A percentile compares a stretch with the other conserved stretches of the same genome.
Evolutionary conservation across 2,888 invertebrate genomes (phyloP).

Genomic region (Axea sp.): DNA sequence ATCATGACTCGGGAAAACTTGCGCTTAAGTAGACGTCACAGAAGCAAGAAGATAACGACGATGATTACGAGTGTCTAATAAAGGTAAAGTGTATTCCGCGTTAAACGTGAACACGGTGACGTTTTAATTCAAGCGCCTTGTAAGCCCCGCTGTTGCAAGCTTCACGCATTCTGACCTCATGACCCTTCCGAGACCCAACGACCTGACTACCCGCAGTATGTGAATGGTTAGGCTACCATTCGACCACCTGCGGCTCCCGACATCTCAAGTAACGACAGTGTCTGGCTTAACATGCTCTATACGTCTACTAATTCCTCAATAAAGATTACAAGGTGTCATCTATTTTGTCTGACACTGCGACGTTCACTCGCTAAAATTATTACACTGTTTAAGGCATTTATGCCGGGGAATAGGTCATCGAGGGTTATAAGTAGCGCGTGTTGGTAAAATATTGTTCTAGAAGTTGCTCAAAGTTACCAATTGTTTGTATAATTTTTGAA

Average conservation of each 20-base stretch:
- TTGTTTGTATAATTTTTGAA: too few species aligned
- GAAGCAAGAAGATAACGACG: constrained; percentile 32
- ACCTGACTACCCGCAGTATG: constrained; percentile 65
- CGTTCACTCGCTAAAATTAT: constrained; percentile 17
- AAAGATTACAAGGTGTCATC: constrained; percentile 60
- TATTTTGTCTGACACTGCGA: constrained; percentile 31
- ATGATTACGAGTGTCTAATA: constrained; percentile 37
- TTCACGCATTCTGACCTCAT: constrained; percentile 68
- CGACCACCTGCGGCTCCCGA: constrained; percentile 72
- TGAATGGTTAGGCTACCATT: constrained; percentile 68
- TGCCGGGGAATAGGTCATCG: not conserved
- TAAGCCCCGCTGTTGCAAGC: constrained; percentile 39
- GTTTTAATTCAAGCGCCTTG: constrained; percentile 53
- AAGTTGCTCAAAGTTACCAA: too few species aligned
- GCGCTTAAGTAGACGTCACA: constrained; percentile 26
- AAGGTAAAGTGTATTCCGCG: constrained; percentile 38
- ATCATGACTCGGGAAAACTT: constrained; percentile 32
- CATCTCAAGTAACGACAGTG: constrained; percentile 67
- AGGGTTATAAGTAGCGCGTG: not conserved
- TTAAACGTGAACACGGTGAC: constrained; percentile 40
- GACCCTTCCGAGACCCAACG: constrained; percentile 67
- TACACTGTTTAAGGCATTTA: constrained; percentile 19
- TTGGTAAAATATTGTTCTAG: too few species aligned
- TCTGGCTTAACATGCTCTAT: constrained; percentile 57
- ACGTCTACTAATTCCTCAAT: constrained; percentile 60